Conservation (phyloP, 2,113 vertebrate genomes). For the Turnix velox region DNA sequence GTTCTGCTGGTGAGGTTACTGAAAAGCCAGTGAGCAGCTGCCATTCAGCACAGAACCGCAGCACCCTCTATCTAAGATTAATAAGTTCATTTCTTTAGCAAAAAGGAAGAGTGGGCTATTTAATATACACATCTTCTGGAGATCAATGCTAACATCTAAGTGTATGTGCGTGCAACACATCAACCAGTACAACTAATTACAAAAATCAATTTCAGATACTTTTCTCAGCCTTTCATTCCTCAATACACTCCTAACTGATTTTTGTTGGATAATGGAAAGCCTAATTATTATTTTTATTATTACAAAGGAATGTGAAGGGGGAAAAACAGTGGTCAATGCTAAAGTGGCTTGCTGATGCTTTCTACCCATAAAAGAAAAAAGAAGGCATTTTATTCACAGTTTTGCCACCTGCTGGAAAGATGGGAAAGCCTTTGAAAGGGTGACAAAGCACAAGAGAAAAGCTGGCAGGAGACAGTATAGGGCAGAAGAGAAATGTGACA, state of each 20-base stretch:
- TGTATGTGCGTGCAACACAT: not conserved
- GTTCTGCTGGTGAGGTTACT: not conserved
- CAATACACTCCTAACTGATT: slow-evolving; percentile 61
- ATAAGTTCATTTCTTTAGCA: slow-evolving; percentile 15
- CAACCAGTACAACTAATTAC: slow-evolving; percentile 62
- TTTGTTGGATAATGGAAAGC: slow-evolving; percentile 45
- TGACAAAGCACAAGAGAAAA: slow-evolving; percentile 58
- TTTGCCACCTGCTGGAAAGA: slow-evolving; percentile 42
- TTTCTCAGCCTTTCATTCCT: slow-evolving; percentile 53
- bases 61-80: slow-evolving; percentile 21
- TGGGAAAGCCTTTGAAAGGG: slow-evolving; percentile 35
- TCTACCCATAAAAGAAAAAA: not conserved
- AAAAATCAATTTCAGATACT: slow-evolving; percentile 61
- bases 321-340: not conserved
- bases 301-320: not conserved
- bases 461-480: not conserved
- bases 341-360: not conserved
- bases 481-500: slow-evolving; percentile 39
- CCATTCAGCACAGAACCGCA: not conserved
- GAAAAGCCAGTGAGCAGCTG: not conserved
- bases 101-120: slow-evolving; percentile 17
- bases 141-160: slow-evolving; percentile 38
- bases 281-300: slow-evolving; percentile 54
- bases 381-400: slow-evolving; percentile 36
- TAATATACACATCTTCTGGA: slow-evolving; percentile 21